Percentiles rank a stretch among this genome's conserved stretches.
These are phyloP conservation scores for Euura saliciscinereae DNA, from an alignment of 1,140 invertebrate genomes.

Conservation along the genomic window DNA sequence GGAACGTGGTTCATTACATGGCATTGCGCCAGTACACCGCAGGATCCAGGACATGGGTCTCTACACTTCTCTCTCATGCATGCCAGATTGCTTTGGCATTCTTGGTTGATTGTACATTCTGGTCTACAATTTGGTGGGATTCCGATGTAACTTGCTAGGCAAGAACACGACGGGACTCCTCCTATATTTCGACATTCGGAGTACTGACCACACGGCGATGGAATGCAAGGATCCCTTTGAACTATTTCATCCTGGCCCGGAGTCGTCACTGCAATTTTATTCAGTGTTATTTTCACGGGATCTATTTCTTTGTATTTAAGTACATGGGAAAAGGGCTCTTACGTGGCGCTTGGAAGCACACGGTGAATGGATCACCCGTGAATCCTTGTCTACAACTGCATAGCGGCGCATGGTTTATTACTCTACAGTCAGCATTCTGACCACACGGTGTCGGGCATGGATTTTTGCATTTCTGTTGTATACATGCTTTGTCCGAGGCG, in stretches of 20 bases:
- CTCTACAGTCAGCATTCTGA: slow-evolving; percentile 57
- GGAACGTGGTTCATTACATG: slow-evolving; percentile 63
- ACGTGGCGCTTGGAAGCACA: slow-evolving; percentile 59
- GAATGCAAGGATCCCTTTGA: slow-evolving; percentile 55
- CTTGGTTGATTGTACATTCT: slow-evolving; percentile 58
- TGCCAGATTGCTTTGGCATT: slow-evolving; percentile 57
- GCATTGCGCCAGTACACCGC: slow-evolving; percentile 62
- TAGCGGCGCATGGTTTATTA: slow-evolving; percentile 65
- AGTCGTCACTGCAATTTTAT: slow-evolving; percentile 29
- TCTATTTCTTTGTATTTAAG: slow-evolving; percentile 7
- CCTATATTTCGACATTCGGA: slow-evolving; percentile 53
- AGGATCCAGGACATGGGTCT: slow-evolving; percentile 65
- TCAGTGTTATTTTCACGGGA: slow-evolving; percentile 24
- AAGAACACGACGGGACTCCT: slow-evolving; percentile 46
- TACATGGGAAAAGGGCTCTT: slow-evolving; percentile 39
- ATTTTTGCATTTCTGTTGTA: slow-evolving; percentile 58
- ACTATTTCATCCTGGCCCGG: slow-evolving; percentile 28
- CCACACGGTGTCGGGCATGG: slow-evolving; percentile 63
- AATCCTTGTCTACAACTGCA: slow-evolving; percentile 61
- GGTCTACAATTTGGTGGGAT: slow-evolving; percentile 59
- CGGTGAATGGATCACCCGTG: slow-evolving; percentile 65
- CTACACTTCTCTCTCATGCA: slow-evolving; percentile 62
- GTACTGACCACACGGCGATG: slow-evolving; percentile 61
- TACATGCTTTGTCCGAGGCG: slow-evolving; percentile 59
- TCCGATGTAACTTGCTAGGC: slow-evolving; percentile 53